Conservation (phyloP, 2,797 vertebrate genomes). For the Gambelia wislizenii region DNA sequence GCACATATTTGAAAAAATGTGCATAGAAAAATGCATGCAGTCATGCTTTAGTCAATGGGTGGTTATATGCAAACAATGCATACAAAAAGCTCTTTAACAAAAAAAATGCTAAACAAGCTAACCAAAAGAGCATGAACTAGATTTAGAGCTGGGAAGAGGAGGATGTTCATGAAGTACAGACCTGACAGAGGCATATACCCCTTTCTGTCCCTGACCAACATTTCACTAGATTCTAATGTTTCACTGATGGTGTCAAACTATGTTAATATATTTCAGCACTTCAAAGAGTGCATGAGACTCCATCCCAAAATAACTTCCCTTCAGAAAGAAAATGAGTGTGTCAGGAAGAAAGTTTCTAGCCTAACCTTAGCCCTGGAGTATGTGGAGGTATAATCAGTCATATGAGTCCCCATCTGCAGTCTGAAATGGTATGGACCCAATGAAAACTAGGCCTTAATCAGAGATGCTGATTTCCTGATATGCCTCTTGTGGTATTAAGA, state of each 20-base stretch:
- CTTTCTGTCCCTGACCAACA: neutral
- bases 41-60: neutral
- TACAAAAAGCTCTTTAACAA: neutral
- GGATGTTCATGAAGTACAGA: neutral
- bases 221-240: neutral
- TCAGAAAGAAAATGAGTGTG: neutral
- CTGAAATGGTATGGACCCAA: neutral
- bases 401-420: neutral
- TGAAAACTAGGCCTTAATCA: neutral
- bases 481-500: neutral
- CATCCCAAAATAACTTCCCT: neutral
- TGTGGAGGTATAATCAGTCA: neutral
- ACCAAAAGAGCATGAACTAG: neutral
- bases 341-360: neutral
- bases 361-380: neutral
- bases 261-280: neutral
- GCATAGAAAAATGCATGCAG: neutral
- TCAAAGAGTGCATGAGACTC: no score
- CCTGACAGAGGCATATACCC: neutral
- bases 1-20: neutral
- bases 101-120: neutral
- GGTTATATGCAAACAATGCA: neutral
- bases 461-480: neutral
- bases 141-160: neutral
- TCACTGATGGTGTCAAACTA: neutral